Conservation (phyloP, 2,888 invertebrate species). For the Campoletis raptor region DNA sequence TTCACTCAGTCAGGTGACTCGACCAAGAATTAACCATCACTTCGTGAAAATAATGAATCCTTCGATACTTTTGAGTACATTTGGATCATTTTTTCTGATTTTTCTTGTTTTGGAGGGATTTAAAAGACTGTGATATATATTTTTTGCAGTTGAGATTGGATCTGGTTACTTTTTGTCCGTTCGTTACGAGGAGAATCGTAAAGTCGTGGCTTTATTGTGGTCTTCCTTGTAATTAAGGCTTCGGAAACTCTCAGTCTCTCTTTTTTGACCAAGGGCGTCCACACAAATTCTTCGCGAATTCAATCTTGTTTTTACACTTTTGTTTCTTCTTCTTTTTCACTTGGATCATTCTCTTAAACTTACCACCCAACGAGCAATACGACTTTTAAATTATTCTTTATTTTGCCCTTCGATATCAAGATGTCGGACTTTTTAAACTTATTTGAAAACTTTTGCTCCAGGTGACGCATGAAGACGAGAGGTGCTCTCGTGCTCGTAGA, state of each 20-base stretch:
- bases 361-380: slow-evolving; percentile 2
- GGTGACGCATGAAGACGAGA: not conserved
- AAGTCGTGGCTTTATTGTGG: slow-evolving; percentile 44
- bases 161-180: not conserved
- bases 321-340: not conserved
- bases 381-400: not conserved
- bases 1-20: slow-evolving; percentile 1
- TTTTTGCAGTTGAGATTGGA: not conserved
- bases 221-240: slow-evolving; percentile 46
- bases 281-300: not conserved
- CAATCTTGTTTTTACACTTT: not conserved
- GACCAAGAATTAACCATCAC: slow-evolving; percentile 2
- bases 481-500: not conserved
- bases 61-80: not conserved
- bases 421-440: not conserved
- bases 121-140: not conserved
- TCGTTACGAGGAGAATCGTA: slow-evolving; percentile 34
- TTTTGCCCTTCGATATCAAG: slow-evolving; percentile 5
- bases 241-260: slow-evolving; percentile 30
- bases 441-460: not conserved
- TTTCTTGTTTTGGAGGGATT: slow-evolving; percentile 9
- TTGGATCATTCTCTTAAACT: not conserved
- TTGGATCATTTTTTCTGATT: not conserved
- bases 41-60: slow-evolving; percentile 5
- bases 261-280: slow-evolving; percentile 14